Base-by-base conservation (phyloP, 2,797 vertebrate species). In the Sebastes paucispinis region DNA sequence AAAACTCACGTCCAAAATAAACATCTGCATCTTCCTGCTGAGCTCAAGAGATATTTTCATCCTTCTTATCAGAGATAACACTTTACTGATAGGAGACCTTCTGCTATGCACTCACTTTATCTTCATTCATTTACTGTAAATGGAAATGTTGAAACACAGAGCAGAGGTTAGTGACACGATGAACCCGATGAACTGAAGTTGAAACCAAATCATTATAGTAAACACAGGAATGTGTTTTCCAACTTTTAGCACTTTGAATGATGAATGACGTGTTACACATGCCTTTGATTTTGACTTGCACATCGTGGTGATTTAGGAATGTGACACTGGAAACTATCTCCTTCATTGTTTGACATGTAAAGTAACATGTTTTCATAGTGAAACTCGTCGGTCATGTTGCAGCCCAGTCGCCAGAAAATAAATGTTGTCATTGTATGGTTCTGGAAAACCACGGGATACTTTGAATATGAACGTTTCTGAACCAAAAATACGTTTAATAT, bases 191-290 rank as follows among this genome's bases (percentile, higher is more conserved):
- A 88, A 76, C 65, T 2, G 0, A 25, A 25, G 25, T 25, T 25
- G 25, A 82, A 80, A 85, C 80, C 68, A 66, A 87, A 73, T 72
- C 62, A 81, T 87, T 68, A 52, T 20, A 79, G 59, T 65, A 63
- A 86, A 82, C 75, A 52, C 62, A 79, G 73, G 81, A 91, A 91
- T 91, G 80, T 83, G 71, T 85, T 83, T 82, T 63, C 75, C 22
- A 20, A 59, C 71, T 76, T 68, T 64, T 24, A 47, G 39, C 68
- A 14, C 50, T 62, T 60, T 13, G 43, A 69, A 62, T 87, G 77
- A 85, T 74, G 24, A 66, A 88, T 69, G 31, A 52, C 22, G 71
- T 70, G 29, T 79, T 63, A 63, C 73, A 81, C 47, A 83, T 81
- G 79, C 4, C 22, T 86, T 73, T 75, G 18, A 89, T 81, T 86